Evolutionary conservation across 2,888 invertebrate genomes (phyloP), one percentile per base, ranked within the genome.

Genomic region (Amphipyra tragopoginis): DNA sequence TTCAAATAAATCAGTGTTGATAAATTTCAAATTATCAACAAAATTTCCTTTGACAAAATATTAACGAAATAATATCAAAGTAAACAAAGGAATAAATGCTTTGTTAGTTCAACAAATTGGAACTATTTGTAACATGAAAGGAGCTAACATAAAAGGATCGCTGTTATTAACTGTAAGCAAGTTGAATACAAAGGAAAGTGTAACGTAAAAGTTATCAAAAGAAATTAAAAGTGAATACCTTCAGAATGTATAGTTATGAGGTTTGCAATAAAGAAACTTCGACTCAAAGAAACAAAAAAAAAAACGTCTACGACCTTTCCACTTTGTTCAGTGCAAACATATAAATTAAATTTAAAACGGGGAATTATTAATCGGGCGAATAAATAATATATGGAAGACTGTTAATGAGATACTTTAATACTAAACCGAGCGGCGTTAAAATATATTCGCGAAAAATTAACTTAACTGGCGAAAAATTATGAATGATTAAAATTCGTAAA

Each of bases 111-210:
- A 7, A 33, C 10, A 11, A 52, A 57, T 57, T 34, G 38, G 2
- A 58, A 69, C 51, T 65, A 55, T 54, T 52, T 14, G 29, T 59
- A 51, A 59, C 43, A 66, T 60, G 39, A 73, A 66, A 49, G 59
- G 54, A 44, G 14, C 11, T 13, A 48, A 54, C 43, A 66, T 51
- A 39, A 69, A 69, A 36, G 55, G 50, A 49, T 45, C 44, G n/a
- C 11, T 56, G 13, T 70, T 63, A 65, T 42, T 53, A 57, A 50
- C 38, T 34, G 11, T 14, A 49, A 39, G 39, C 10, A 58, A 57
- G 15, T 53, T 45, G 7, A 40, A 38, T 26, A 54, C 54, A 66
- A 73, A 66, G 51, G 67, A 26, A 51, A 33, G 54, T n/a, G 26
- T 56, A 33, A 52, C 34, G 34, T 39, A 33, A n/a, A 59, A 59